These are phyloP conservation scores for Morpho helenor DNA, from an alignment of 2,888 invertebrate genomes.

Conservation along the genomic window DNA sequence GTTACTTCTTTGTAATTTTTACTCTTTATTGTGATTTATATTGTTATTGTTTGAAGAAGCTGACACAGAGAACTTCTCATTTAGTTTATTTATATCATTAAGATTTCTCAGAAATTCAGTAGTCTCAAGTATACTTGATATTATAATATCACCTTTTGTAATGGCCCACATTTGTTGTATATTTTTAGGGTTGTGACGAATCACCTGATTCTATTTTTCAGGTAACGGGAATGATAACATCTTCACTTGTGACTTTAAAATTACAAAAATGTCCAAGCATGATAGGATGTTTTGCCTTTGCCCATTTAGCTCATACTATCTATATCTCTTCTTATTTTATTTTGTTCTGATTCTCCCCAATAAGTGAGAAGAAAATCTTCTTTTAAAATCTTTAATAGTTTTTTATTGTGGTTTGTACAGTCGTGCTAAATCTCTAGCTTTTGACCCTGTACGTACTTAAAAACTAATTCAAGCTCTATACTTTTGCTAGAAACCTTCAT, in stretches of 20 bases:
- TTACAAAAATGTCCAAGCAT: constrained; percentile 7
- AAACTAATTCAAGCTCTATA: too few species aligned
- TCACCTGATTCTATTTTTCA: constrained; percentile 5
- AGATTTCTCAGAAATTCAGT: constrained; percentile 6
- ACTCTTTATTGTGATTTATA: background rate
- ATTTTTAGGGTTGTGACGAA: constrained; percentile 7
- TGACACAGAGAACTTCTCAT: background rate
- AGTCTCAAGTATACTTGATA: background rate
- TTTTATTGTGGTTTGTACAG: too few species aligned
- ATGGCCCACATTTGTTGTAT: constrained; percentile 5
- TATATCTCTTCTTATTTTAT: constrained; percentile 3
- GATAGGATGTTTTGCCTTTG: background rate
- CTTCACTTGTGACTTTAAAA: constrained; percentile 7
- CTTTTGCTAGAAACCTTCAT: too few species aligned
- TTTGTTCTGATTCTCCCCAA: constrained; percentile 7
- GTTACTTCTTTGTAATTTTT: background rate
- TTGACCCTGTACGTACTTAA: too few species aligned
- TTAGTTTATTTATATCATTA: constrained; percentile 3
- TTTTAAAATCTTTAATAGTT: too few species aligned
- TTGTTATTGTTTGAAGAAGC: background rate
- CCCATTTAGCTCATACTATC: constrained; percentile 4
- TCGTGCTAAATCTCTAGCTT: too few species aligned
- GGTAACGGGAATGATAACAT: constrained; percentile 12
- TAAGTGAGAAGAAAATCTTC: too few species aligned
- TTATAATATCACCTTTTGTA: background rate